These are phyloP conservation scores for Momotus momota DNA, from an alignment of 2,797 vertebrate species.

Conservation along the genomic window DNA sequence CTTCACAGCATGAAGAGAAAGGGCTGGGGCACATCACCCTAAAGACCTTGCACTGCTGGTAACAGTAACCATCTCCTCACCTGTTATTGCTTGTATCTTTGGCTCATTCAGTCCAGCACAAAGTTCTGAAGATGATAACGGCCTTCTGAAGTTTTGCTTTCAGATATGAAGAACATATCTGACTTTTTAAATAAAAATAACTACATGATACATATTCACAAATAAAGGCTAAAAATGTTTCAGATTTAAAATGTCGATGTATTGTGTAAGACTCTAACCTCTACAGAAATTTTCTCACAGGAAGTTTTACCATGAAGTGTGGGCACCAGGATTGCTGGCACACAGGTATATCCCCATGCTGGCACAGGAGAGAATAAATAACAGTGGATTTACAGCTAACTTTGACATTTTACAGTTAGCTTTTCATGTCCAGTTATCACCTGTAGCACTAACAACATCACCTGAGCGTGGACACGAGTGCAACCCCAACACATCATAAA, in stretches of 20 bases:
- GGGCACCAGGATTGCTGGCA: background rate
- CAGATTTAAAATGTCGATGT: background rate
- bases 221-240: background rate
- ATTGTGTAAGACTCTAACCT: background rate
- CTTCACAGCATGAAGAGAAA: fast-evolving
- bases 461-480: background rate
- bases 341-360: fast-evolving
- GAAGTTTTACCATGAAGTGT: background rate
- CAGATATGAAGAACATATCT: background rate
- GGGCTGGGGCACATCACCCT: background rate
- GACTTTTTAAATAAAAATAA: background rate
- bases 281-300: background rate
- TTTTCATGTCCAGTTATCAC: background rate
- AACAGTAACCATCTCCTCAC: background rate
- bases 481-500: background rate
- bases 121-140: background rate
- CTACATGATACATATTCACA: fast-evolving
- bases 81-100: background rate
- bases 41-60: background rate
- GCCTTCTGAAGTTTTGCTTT: background rate
- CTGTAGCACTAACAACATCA: background rate
- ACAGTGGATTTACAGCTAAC: background rate
- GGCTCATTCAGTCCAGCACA: background rate
- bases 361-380: background rate
- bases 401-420: background rate